Conservation (phyloP, 2,797 vertebrate genomes). For the Pantherophis alleghaniensis region DNA sequence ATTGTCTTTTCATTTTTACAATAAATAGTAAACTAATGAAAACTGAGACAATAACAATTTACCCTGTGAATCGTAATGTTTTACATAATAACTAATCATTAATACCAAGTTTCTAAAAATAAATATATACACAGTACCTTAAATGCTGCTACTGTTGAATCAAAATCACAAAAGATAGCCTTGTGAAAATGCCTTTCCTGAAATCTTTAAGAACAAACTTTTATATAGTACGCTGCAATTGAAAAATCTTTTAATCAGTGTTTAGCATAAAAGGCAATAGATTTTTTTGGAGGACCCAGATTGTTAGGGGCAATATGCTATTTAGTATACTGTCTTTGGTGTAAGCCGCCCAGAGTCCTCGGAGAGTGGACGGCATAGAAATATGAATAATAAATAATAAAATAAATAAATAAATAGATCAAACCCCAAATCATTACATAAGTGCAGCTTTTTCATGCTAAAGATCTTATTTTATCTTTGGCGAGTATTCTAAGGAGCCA, state of each 20-base stretch:
- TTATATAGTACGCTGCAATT: background rate
- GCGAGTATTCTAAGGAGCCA: background rate
- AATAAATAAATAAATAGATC: background rate
- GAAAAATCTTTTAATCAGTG: background rate
- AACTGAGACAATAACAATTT: background rate
- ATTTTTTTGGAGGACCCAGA: too few species aligned
- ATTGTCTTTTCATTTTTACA: background rate
- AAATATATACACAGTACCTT: conserved; percentile 64
- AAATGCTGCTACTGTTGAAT: conserved; percentile 70
- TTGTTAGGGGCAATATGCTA: too few species aligned
- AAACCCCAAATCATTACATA: conserved; percentile 1
- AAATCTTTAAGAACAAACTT: conserved; percentile 60
- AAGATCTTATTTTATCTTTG: background rate
- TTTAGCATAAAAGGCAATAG: background rate
- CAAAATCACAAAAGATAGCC: conserved; percentile 67
- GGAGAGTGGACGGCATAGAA: too few species aligned
- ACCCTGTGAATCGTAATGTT: background rate
- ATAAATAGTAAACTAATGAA: background rate
- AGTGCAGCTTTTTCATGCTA: background rate
- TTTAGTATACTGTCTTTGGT: too few species aligned
- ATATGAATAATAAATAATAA: too few species aligned
- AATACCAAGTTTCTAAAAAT: background rate
- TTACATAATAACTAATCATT: background rate
- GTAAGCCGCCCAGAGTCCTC: too few species aligned
- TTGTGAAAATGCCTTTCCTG: conserved; percentile 57